Percentiles rank a stretch among this genome's conserved stretches.
These are phyloP conservation scores for Perca schrenkii DNA, from an alignment of 2,113 vertebrate genomes.

Conservation along the genomic window DNA sequence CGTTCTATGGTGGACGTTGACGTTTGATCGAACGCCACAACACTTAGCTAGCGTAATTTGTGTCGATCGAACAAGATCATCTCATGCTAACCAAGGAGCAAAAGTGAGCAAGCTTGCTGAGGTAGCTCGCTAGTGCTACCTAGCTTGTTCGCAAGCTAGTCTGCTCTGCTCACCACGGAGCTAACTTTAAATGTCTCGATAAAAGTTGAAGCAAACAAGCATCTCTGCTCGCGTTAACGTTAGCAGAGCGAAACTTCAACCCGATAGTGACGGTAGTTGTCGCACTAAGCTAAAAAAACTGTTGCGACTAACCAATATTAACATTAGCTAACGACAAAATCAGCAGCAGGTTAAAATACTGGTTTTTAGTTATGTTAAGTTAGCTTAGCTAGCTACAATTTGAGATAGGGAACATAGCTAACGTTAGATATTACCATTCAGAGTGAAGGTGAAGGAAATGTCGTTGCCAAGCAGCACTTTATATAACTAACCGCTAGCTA, in stretches of 20 bases:
- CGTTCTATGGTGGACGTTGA: no score
- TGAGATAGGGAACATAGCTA: not conserved
- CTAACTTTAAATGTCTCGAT: constrained; percentile 46
- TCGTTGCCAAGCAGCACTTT: not conserved
- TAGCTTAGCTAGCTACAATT: constrained; percentile 35
- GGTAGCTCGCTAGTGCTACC: constrained; percentile 17
- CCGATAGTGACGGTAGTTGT: not conserved
- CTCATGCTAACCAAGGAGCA: not conserved
- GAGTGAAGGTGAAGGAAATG: not conserved
- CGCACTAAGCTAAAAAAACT: not conserved
- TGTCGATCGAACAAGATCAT: not conserved
- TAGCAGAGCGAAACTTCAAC: not conserved
- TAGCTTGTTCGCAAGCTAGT: constrained; percentile 25
- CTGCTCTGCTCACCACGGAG: not conserved
- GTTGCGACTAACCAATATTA: not conserved
- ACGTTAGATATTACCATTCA: constrained; percentile 42
- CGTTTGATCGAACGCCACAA: not conserved
- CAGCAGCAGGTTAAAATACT: constrained; percentile 7
- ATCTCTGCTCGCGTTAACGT: not conserved
- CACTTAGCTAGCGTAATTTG: no score
- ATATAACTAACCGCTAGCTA: not conserved
- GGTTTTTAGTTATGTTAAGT: constrained; percentile 34
- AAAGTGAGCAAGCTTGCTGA: not conserved
- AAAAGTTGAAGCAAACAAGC: constrained; percentile 44
- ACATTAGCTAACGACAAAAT: not conserved